phyloP scores from a whole-genome alignment of 2,113 vertebrate genomes.

The Sturnus vulgaris region DNA sequence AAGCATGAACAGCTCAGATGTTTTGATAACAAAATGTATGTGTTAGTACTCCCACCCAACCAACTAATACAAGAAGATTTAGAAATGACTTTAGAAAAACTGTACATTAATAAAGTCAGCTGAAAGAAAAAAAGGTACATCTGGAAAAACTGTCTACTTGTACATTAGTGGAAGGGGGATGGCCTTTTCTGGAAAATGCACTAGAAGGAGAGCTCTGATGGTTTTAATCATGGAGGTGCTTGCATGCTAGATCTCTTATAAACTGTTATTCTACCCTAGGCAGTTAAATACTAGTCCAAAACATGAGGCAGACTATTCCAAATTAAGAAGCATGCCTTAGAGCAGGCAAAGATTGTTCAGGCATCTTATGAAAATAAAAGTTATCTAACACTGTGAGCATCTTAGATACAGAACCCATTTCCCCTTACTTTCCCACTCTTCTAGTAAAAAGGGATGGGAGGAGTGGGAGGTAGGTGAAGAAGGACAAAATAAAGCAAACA shows the following conservation, averaged over 20 bases:
- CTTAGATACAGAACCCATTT: not conserved
- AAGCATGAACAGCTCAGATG: not conserved
- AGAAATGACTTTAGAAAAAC: not conserved
- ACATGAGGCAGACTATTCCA: not conserved
- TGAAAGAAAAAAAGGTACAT: not conserved
- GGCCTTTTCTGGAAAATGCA: not conserved
- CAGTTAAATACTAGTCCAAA: not conserved
- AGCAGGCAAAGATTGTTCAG: not conserved
- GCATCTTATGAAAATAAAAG: not conserved
- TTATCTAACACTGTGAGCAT: not conserved
- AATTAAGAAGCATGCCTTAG: not conserved
- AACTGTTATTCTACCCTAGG: not conserved
- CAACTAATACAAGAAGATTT: not conserved
- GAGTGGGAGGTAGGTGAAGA: not conserved
- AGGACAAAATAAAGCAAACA: not conserved
- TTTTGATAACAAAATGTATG: not conserved
- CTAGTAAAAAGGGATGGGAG: not conserved
- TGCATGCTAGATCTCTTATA: not conserved
- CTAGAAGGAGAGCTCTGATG: not conserved
- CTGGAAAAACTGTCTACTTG: not conserved
- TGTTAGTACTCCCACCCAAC: not conserved
- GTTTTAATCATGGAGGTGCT: not conserved
- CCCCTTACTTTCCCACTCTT: not conserved
- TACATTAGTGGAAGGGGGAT: not conserved
- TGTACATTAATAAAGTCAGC: not conserved